Evolutionary conservation across 92 coral and sea anemone genomes (phyloP).

Genomic region (Umimayanthus chanpuru): DNA sequence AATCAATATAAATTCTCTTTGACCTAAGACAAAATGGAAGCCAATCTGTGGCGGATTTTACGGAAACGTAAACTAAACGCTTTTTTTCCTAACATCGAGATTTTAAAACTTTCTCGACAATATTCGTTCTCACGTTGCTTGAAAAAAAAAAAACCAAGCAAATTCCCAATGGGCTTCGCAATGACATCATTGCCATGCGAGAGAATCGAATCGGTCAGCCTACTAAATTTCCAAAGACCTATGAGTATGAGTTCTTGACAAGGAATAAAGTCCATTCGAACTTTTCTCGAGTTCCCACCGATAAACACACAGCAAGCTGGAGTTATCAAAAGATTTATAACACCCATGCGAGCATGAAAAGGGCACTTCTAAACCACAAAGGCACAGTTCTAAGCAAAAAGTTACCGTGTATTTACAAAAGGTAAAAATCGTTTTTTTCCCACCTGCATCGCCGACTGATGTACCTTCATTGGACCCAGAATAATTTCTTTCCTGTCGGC

Average conservation of each 20-base stretch:
- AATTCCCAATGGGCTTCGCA: conserved; percentile 12
- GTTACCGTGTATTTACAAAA: conserved; percentile 54
- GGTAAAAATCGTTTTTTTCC: conserved; percentile 49
- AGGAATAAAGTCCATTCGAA: neutral
- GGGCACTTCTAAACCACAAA: conserved; percentile 43
- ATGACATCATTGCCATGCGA: neutral
- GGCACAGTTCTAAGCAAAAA: conserved; percentile 54
- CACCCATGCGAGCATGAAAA: neutral
- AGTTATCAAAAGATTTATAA: neutral
- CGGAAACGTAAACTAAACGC: conserved; percentile 22
- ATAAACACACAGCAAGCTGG: neutral
- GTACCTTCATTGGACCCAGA: conserved; percentile 97
- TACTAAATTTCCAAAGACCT: conserved; percentile 26
- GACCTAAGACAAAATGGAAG: conserved; percentile 30
- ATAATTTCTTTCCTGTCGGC: conserved; percentile 86
- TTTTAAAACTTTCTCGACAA: neutral
- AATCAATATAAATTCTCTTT: conserved; percentile 37
- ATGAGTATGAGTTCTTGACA: conserved; percentile 1
- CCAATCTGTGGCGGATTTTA: conserved; percentile 21
- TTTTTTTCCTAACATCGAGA: conserved; percentile 12
- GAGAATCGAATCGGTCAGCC: neutral
- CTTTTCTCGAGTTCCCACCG: conserved; percentile 12
- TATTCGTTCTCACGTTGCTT: neutral
- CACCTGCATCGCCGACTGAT: conserved; percentile 98
- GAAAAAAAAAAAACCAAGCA: conserved; percentile 4